Percentiles rank a stretch among this genome's conserved stretches.
Evolutionary conservation across 2,113 vertebrate species (phyloP).

Genomic region (Quiscalus mexicanus): DNA sequence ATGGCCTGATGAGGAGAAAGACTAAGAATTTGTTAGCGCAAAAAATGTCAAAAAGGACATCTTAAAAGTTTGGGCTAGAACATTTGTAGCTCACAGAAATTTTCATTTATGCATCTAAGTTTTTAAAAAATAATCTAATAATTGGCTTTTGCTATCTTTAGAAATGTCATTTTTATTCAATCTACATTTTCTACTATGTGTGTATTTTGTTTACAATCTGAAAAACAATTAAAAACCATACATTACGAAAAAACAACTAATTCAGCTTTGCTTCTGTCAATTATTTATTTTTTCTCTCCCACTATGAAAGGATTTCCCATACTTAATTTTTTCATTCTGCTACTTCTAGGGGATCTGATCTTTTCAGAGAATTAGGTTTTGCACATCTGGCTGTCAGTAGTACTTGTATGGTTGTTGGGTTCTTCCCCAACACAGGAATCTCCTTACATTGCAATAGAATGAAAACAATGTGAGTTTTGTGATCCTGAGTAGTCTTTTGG

Average conservation of each 20-base stretch:
- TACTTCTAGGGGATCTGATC: background rate
- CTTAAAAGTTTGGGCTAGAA: background rate
- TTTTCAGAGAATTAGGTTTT: background rate
- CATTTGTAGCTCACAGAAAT: background rate
- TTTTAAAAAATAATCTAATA: background rate
- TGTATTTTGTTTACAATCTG: background rate
- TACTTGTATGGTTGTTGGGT: background rate
- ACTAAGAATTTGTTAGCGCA: background rate
- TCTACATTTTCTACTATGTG: background rate
- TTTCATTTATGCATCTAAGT: background rate
- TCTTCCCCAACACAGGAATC: background rate
- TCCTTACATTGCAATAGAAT: background rate
- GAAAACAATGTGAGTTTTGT: background rate
- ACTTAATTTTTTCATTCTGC: background rate
- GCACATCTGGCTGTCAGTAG: background rate
- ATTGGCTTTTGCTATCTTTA: background rate
- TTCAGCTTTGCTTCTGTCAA: background rate
- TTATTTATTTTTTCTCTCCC: background rate
- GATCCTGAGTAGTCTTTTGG: background rate
- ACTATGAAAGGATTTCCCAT: background rate
- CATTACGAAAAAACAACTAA: background rate
- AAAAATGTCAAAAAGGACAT: background rate
- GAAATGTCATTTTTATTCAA: background rate
- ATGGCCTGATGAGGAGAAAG: background rate
- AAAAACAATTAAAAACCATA: background rate